Evolutionary conservation across 2,888 invertebrate genomes (phyloP).

Genomic region (Temnothorax unifasciatus): DNA sequence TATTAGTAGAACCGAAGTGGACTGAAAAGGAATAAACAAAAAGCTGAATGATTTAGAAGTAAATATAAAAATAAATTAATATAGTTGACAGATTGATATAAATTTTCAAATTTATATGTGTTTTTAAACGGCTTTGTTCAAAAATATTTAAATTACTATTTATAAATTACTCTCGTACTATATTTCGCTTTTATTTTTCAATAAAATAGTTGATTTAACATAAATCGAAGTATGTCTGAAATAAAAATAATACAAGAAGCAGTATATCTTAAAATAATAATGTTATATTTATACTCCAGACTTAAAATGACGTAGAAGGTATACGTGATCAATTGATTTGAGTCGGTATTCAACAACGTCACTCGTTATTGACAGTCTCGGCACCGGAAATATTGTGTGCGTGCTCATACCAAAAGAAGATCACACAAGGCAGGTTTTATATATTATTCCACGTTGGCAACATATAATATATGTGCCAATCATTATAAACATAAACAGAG

Average conservation of each 20-base stretch:
- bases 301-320: background rate
- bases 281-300: background rate
- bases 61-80: background rate
- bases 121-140: background rate
- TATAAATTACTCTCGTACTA: background rate
- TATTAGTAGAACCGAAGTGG: slow-evolving; percentile 82
- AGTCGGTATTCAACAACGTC: background rate
- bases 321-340: background rate
- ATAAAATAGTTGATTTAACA: background rate
- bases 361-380: background rate
- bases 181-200: background rate
- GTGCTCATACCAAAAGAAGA: background rate
- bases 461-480: background rate
- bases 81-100: background rate
- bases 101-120: background rate
- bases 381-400: background rate
- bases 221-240: background rate
- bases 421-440: background rate
- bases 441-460: background rate
- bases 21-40: slow-evolving; percentile 71
- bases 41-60: background rate
- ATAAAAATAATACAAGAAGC: background rate
- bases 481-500: background rate
- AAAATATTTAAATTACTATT: background rate
- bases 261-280: background rate